Evolutionary conservation across 1,140 invertebrate species (phyloP).

Genomic region (Dendroctonus ponderosae): DNA sequence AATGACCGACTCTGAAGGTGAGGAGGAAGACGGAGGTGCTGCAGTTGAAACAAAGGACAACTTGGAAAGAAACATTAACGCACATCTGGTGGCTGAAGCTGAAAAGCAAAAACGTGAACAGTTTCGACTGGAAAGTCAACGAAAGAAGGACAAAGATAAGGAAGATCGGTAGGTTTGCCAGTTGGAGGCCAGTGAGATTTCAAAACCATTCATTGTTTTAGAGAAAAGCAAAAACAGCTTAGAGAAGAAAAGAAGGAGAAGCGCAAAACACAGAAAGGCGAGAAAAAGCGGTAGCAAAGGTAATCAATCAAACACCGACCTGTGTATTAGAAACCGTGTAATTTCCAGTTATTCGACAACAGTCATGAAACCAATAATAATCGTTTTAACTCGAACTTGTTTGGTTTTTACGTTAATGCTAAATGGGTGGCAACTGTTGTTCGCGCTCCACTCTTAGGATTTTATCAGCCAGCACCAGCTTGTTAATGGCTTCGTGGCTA

Average conservation of each 20-base stretch:
- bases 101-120: constrained; percentile 76
- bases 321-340: no score
- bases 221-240: constrained; percentile 81
- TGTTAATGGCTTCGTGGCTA: constrained; percentile 51
- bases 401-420: background rate
- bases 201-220: constrained; percentile 49
- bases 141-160: constrained; percentile 85
- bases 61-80: constrained; percentile 77
- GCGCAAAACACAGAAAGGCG: constrained; percentile 81
- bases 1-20: constrained; percentile 66
- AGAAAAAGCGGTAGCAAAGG: constrained; percentile 73
- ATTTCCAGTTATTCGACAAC: no score
- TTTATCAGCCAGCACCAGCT: constrained; percentile 53
- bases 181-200: background rate
- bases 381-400: no score
- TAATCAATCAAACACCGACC: no score
- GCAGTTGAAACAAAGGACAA: constrained; percentile 48
- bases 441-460: constrained; percentile 49
- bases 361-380: no score
- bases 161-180: constrained; percentile 68
- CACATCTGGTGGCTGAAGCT: constrained; percentile 66
- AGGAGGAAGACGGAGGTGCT: constrained; percentile 54
- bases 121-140: constrained; percentile 72
- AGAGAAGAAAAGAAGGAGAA: constrained; percentile 87
- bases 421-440: constrained; percentile 43